These are phyloP conservation scores for Hymenochirus boettgeri DNA, from an alignment of 2,113 vertebrate species.

Conservation along the genomic window DNA sequence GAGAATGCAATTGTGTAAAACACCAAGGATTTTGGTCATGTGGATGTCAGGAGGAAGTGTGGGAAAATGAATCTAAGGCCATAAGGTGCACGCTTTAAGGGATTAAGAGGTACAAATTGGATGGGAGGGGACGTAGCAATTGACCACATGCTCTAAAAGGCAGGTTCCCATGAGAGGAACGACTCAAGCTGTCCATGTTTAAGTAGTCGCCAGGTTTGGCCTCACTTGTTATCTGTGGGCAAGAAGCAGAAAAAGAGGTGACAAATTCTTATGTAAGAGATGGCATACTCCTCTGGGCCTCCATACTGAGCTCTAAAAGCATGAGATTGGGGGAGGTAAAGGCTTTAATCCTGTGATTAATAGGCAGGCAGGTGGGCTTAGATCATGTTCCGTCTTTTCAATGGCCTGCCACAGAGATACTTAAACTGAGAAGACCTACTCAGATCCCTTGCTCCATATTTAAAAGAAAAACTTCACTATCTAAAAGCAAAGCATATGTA, in stretches of 20 bases:
- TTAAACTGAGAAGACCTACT: conserved; percentile 37
- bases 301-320: conserved; percentile 41
- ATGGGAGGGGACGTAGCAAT: conserved; percentile 54
- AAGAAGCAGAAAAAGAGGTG: conserved; percentile 49
- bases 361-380: conserved; percentile 55
- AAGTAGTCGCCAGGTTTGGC: conserved; percentile 47
- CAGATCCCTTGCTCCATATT: conserved; percentile 30
- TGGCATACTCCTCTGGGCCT: conserved; percentile 48
- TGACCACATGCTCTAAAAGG: conserved; percentile 51
- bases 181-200: conserved; percentile 48
- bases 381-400: conserved; percentile 35
- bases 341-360: conserved; percentile 50
- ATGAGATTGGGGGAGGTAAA: conserved; percentile 4
- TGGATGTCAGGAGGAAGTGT: conserved; percentile 43
- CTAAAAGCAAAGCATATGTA: conserved; percentile 7
- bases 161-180: conserved; percentile 57
- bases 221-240: conserved; percentile 50
- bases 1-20: conserved; percentile 36
- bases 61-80: conserved; percentile 51
- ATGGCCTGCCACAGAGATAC: conserved; percentile 43
- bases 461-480: neutral
- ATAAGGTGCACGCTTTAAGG: conserved; percentile 24
- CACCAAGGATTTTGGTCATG: conserved; percentile 45
- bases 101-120: conserved; percentile 66
- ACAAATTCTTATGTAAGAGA: conserved; percentile 53